phyloP scores from a whole-genome alignment of 2,888 invertebrate genomes.

The Ornithoptera priamus region DNA sequence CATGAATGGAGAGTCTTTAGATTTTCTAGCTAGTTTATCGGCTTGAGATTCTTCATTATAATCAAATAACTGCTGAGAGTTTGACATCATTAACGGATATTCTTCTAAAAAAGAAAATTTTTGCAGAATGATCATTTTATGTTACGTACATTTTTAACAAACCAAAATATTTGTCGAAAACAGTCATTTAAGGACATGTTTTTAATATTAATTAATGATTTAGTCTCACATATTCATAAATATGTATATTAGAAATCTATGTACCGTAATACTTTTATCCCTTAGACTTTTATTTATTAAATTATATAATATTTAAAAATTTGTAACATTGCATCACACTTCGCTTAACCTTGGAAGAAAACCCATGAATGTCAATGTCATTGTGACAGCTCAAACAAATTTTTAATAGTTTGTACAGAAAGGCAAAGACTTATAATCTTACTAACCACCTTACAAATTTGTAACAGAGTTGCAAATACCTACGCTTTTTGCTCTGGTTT shows the following conservation, averaged over 20 bases:
- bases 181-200: neutral
- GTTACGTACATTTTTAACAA: neutral
- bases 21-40: slow-evolving; percentile 82
- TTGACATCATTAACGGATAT: slow-evolving; percentile 44
- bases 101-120: neutral
- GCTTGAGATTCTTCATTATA: slow-evolving; percentile 78
- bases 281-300: slow-evolving; percentile 34
- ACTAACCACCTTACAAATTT: too few species aligned
- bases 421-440: too few species aligned
- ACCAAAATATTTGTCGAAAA: neutral
- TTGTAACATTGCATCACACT: slow-evolving; percentile 58
- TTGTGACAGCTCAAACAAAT: neutral
- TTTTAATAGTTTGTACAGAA: slow-evolving; percentile 4
- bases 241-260: slow-evolving; percentile 3
- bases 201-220: neutral
- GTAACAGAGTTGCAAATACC: too few species aligned
- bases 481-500: too few species aligned
- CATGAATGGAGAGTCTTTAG: slow-evolving; percentile 87
- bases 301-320: slow-evolving; percentile 59
- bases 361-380: slow-evolving; percentile 25
- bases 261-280: slow-evolving; percentile 29
- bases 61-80: slow-evolving; percentile 59
- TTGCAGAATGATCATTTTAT: neutral
- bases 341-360: slow-evolving; percentile 31
- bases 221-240: neutral